Percentiles rank a stretch among this genome's conserved stretches.
Conservation (phyloP, 2,888 invertebrate genomes). For the Leucophenga maculata region DNA sequence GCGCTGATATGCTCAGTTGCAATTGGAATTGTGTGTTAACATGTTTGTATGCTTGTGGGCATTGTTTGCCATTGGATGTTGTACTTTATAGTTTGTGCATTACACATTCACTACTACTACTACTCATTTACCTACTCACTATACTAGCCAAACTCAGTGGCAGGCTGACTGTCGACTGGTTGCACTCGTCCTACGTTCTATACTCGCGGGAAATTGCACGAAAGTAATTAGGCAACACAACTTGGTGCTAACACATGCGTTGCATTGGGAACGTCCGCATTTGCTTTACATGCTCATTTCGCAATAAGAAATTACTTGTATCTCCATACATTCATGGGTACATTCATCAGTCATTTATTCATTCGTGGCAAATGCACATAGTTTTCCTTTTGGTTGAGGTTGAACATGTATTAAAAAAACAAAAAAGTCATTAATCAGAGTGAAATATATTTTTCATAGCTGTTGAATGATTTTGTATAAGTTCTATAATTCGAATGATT, state of each 20-base stretch:
- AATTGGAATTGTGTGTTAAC: slow-evolving; percentile 13
- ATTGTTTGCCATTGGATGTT: not conserved
- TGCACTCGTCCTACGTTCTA: too few species aligned
- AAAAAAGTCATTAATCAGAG: slow-evolving; percentile 12
- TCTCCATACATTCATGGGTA: too few species aligned
- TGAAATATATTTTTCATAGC: not conserved
- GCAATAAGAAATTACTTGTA: slow-evolving; percentile 17
- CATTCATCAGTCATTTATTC: not conserved
- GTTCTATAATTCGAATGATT: too few species aligned
- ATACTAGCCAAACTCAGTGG: too few species aligned
- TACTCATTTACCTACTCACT: not conserved
- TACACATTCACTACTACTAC: slow-evolving; percentile 4
- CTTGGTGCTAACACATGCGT: not conserved
- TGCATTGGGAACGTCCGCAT: not conserved
- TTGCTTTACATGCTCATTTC: slow-evolving; percentile 23
- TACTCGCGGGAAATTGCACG: slow-evolving; percentile 18
- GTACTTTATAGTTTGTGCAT: not conserved
- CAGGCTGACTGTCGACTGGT: too few species aligned
- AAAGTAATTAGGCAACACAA: slow-evolving; percentile 23
- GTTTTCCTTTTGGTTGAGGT: not conserved
- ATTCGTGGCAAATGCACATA: slow-evolving; percentile 13
- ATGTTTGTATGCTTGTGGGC: slow-evolving; percentile 16
- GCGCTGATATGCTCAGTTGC: slow-evolving; percentile 2
- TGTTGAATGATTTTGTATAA: too few species aligned
- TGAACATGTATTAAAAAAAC: not conserved